Base-by-base conservation (phyloP, 2,113 vertebrate species). In the Glaucidium brasilianum region DNA sequence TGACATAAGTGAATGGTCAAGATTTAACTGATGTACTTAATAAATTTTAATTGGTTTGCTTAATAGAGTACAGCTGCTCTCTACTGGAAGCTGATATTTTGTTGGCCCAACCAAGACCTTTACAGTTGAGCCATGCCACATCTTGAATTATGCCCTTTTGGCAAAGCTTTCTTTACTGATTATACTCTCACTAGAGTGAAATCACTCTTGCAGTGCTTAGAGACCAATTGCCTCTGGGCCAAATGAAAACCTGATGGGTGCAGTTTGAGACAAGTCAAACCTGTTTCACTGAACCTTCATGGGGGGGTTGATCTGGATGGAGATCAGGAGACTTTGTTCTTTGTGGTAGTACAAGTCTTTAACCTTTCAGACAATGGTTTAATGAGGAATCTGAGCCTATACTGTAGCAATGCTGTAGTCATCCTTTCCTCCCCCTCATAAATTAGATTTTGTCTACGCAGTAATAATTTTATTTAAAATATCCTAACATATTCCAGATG, bases 261-360 rank as follows among this genome's bases (percentile, higher is more conserved):
- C 77, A 90, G 67, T 50, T 41, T 45, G 59, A 94, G 92, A 34
- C 66, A 79, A 94, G 94, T 90, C 92, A 95, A 94, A 96, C 95
- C 94, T 83, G 91, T 96, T 95, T 63, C 74, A 39, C 66, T 91
- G 84, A 82, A 66, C 87, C 27, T 76, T 62, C 39, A 1, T 21
- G n/a, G 20, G 43, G 15, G 12, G 22, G 27, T 14, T 26, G 12
- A 6, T 94, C 29, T 49, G 29, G 21, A 56, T 60, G 76, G 62
- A 72, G 72, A 81, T 88, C 41, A 63, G 80, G 52, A 96, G 80
- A 47, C 58, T 82, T 80, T 79, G 56, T 77, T 88, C 63, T 75
- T 55, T 79, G 45, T 87, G 60, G 55, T 16, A 64, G 11, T 79
- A 15, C 27, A 56, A n/a, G 86, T 37, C 63, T 94, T 62, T 62